Conservation (phyloP, 2,113 vertebrate genomes). For the Argyrosomus japonicus region DNA sequence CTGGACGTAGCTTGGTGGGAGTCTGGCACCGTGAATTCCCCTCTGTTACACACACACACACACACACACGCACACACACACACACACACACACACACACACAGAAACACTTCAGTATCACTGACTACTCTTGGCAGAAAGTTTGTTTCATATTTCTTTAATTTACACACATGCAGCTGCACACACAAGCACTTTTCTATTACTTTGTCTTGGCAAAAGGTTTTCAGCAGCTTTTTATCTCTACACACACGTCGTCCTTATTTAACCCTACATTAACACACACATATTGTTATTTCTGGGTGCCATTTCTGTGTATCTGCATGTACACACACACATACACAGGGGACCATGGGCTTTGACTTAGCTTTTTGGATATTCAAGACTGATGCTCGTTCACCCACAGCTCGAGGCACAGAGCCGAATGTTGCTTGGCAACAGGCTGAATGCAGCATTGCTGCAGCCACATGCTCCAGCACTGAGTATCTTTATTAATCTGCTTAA, state of each 20-base stretch:
- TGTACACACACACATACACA: constrained; percentile 15
- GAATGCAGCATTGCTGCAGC: constrained; percentile 66
- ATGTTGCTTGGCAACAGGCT: constrained; percentile 77
- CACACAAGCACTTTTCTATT: not conserved
- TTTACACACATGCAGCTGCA: not conserved
- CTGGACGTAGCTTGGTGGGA: constrained; percentile 91
- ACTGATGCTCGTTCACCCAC: constrained; percentile 47
- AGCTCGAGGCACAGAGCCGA: constrained; percentile 52
- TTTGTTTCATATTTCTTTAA: not conserved
- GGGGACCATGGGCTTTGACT: constrained; percentile 15
- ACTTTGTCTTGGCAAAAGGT: constrained; percentile 1
- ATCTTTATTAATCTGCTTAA: constrained; percentile 71
- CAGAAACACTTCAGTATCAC: not conserved
- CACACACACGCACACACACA: constrained; percentile 12
- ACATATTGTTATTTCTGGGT: constrained; percentile 9
- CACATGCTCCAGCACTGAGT: constrained; percentile 58
- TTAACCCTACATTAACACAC: not conserved
- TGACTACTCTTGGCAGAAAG: constrained; percentile 15
- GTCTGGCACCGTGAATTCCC: constrained; percentile 96
- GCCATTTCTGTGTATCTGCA: constrained; percentile 12
- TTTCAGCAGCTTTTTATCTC: constrained; percentile 23
- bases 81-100: not conserved
- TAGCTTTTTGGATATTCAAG: constrained; percentile 58
- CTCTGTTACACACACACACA: constrained; percentile 80
- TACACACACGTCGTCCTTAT: not conserved